Evolutionary conservation across 2,797 vertebrate species (phyloP).

Genomic region (Galago senegalensis): DNA sequence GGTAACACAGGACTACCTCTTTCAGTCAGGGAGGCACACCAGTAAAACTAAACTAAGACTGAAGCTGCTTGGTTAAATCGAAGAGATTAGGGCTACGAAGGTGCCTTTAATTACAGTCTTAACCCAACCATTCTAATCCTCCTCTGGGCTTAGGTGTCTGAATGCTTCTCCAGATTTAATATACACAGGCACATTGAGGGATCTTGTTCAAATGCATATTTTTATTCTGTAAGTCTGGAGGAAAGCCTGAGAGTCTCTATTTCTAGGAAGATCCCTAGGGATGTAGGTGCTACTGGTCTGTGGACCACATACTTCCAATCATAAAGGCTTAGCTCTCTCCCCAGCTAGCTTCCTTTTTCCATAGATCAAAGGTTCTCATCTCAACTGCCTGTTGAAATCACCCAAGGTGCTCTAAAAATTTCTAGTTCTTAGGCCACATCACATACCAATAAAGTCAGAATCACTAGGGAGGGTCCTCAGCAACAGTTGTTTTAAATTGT

Average conservation of each 20-base stretch:
- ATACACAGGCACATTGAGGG: not conserved
- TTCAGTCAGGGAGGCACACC: not conserved
- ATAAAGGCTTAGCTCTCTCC: not conserved
- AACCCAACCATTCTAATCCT: not conserved
- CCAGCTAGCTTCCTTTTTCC: not conserved
- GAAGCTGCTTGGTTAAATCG: not conserved
- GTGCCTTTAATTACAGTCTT: constrained; percentile 27
- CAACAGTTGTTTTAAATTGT: not conserved
- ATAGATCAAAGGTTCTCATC: not conserved
- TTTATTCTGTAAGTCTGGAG: not conserved
- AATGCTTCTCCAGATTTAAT: not conserved
- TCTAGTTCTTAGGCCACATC: not conserved
- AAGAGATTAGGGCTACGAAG: not conserved
- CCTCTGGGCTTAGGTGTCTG: not conserved
- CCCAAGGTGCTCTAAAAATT: not conserved
- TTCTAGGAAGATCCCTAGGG: not conserved
- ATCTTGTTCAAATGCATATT: constrained; percentile 12
- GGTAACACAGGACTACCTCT: constrained; percentile 32
- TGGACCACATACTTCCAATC: not conserved
- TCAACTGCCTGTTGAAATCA: not conserved
- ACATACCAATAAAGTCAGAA: not conserved
- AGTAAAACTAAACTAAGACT: constrained; percentile 50
- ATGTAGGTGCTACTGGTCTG: not conserved
- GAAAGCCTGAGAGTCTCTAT: not conserved
- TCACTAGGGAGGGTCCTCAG: not conserved